Percentiles rank a stretch among this genome's conserved stretches.
Conservation (phyloP, 1,140 invertebrate genomes). For the Caenorhabditis briggsae region DNA sequence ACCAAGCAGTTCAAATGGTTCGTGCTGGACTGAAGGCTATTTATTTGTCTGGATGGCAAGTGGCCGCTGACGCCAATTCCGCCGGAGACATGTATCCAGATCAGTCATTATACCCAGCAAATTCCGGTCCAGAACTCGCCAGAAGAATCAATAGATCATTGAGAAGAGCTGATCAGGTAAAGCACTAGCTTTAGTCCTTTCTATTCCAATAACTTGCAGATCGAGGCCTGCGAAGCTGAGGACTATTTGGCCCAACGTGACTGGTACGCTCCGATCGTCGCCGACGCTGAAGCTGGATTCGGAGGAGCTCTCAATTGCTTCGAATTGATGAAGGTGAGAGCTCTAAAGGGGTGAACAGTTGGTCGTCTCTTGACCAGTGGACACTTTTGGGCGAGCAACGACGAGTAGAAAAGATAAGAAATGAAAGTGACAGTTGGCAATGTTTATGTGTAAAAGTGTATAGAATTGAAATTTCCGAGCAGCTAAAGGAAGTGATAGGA, state of each 20-base stretch:
- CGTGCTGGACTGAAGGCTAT: conserved; percentile 78
- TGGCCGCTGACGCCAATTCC: conserved; percentile 78
- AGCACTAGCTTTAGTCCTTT: conserved; percentile 42
- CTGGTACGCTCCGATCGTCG: conserved; percentile 79
- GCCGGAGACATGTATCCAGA: conserved; percentile 79
- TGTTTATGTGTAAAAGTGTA: conserved; percentile 21
- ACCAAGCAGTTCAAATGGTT: conserved; percentile 79
- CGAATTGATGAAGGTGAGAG: conserved; percentile 78
- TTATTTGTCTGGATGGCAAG: conserved; percentile 79
- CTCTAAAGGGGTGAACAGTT: too few relatives aligned
- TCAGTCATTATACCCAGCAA: conserved; percentile 79
- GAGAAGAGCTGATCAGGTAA: conserved; percentile 76
- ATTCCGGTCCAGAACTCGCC: conserved; percentile 78
- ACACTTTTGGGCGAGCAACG: neutral
- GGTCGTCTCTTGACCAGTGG: conserved; percentile 20
- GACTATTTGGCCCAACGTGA: conserved; percentile 76
- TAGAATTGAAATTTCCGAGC: neutral
- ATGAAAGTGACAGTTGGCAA: conserved; percentile 9
- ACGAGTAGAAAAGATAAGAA: neutral
- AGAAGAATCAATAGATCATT: conserved; percentile 78
- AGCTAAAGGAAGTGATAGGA: neutral
- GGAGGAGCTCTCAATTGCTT: conserved; percentile 79
- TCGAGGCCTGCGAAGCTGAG: conserved; percentile 72
- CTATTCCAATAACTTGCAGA: conserved; percentile 54
- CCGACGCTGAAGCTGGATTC: conserved; percentile 79